These are phyloP conservation scores for Empis livida DNA, from an alignment of 2,888 invertebrate genomes.

Conservation along the genomic window DNA sequence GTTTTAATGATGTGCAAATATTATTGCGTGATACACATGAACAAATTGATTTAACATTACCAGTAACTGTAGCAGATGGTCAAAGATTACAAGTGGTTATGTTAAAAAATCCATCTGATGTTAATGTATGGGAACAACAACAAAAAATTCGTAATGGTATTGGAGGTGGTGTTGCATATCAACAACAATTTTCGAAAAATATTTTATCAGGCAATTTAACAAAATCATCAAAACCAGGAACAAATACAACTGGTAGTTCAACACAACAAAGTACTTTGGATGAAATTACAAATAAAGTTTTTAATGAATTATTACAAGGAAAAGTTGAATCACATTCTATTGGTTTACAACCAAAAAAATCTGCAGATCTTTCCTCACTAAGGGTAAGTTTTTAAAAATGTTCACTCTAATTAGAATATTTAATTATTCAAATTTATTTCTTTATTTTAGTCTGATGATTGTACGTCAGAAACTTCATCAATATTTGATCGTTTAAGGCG, in stretches of 20 bases:
- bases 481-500: conserved; percentile 52
- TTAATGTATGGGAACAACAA: conserved; percentile 3
- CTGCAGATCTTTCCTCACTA: conserved; percentile 43
- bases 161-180: background rate
- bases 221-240: conserved; percentile 5
- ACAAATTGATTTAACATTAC: conserved; percentile 26
- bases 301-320: conserved; percentile 58
- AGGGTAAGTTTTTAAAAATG: conserved; percentile 40
- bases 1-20: conserved; percentile 50
- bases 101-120: conserved; percentile 9
- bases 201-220: background rate
- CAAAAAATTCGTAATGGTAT: conserved; percentile 5
- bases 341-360: conserved; percentile 7
- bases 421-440: too few relatives aligned
- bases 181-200: conserved; percentile 7
- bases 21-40: conserved; percentile 28
- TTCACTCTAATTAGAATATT: too few relatives aligned
- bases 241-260: conserved; percentile 8
- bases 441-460: conserved; percentile 45
- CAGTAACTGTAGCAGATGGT: conserved; percentile 36
- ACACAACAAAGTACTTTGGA: conserved; percentile 39
- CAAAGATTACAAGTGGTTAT: conserved; percentile 42
- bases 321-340: conserved; percentile 39
- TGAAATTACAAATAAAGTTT: conserved; percentile 64
- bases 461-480: conserved; percentile 59